phyloP scores from a whole-genome alignment of 2,113 vertebrate genomes.

The Microtus pennsylvanicus region DNA sequence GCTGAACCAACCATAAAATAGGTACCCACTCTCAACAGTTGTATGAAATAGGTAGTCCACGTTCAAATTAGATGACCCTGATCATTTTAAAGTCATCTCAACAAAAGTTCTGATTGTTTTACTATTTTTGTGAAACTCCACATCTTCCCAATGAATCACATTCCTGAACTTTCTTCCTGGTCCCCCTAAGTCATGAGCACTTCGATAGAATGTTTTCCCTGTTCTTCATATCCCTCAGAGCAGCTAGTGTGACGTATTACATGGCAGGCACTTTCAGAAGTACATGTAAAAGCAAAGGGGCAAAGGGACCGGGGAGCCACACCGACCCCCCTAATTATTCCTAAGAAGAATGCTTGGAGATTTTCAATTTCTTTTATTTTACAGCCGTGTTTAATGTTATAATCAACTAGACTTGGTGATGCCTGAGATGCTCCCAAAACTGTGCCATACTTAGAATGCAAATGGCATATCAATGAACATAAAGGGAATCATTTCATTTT shows the following conservation, averaged over 20 bases:
- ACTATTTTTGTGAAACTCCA: not conserved
- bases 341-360: not conserved
- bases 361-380: not conserved
- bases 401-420: not conserved
- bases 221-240: not conserved
- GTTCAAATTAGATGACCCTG: not conserved
- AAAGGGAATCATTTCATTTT: constrained; percentile 1
- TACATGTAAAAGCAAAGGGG: not conserved
- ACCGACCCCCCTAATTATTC: not conserved
- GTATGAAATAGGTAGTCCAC: not conserved
- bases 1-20: not conserved
- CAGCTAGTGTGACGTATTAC: not conserved
- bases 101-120: not conserved
- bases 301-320: not conserved
- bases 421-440: not conserved
- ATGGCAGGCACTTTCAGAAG: not conserved
- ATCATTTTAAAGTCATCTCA: not conserved
- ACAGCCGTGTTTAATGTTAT: not conserved
- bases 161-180: not conserved
- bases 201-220: not conserved
- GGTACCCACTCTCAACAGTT: not conserved
- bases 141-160: not conserved
- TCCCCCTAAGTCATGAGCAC: not conserved
- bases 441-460: not conserved
- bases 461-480: not conserved